Base-by-base conservation (phyloP, 2,888 invertebrate species). In the Cylloceria caligata region DNA sequence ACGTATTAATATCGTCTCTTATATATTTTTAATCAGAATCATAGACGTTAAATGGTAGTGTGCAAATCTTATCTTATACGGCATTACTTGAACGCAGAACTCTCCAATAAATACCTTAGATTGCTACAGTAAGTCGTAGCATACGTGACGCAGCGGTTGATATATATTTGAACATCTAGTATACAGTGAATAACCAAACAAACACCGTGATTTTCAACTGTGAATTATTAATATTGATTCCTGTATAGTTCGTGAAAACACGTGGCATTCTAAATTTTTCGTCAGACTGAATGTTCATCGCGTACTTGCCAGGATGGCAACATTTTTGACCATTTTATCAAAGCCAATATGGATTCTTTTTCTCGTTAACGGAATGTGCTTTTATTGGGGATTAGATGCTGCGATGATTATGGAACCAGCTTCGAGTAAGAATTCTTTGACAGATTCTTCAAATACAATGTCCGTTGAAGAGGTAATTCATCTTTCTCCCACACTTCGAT, bases 1-100 rank as follows among this genome's bases (percentile, higher is more conserved):
- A n/a, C 30, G 57, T 30, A 57, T 57, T 57, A 57, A 57, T 57
- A 57, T 57, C 57, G n/a, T 16, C 0, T 30, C 30, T 57, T 57
- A 57, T 57, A 30, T 16, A 1, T 11, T 13, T 0, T 21, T 57
- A 30, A 30, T 30, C 30, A 7, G 57, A 13, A n/a, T 27, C 57
- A 27, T 52, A 52, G 49, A 52, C 30, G n/a, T 30, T 13, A 27
- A 27, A 30, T 30, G 57, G 1, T 57, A 27, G 16, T 52, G 57
- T 27, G 57, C 57, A 16, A 57, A 57, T 57, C 57, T 57, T 57
- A 57, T 57, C 57, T 57, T 19, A 27, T 9, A 13, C 19, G 13
- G n/a, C n/a, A 4, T 57, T 57, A 30, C 30, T 57, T 57, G 27
- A 30, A 30, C 57, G 7, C 57, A 30, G 57, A 34, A 30, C 30